phyloP scores from a whole-genome alignment of 2,113 vertebrate species.

The Scortum barcoo region DNA sequence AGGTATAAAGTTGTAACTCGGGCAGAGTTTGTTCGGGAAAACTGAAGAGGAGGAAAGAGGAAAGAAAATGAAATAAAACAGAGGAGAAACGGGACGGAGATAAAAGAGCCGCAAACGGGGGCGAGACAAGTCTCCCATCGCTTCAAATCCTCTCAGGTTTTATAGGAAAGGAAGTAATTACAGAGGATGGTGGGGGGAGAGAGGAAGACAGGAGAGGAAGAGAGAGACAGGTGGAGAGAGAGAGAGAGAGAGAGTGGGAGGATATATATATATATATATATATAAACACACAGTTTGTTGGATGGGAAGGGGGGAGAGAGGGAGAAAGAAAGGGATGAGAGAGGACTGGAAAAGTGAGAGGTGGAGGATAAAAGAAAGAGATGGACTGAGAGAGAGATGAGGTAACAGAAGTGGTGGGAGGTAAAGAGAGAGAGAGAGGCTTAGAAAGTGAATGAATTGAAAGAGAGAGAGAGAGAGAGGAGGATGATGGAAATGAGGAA shows the following conservation, averaged over 20 bases:
- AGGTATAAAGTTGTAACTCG: background rate
- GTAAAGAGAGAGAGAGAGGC: background rate
- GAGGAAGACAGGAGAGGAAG: background rate
- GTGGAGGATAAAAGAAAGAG: background rate
- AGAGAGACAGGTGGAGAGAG: background rate
- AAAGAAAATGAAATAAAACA: background rate
- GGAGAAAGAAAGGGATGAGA: background rate
- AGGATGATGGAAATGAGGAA: too few relatives aligned
- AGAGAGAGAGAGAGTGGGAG: background rate
- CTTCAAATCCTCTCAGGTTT: slow-evolving; percentile 61
- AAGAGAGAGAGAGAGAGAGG: too few relatives aligned
- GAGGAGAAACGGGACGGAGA: slow-evolving; percentile 33
- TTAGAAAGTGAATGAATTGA: background rate
- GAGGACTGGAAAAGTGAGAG: background rate
- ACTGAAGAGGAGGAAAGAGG: slow-evolving; percentile 8
- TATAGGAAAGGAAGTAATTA: slow-evolving; percentile 56
- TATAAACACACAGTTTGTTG: too few relatives aligned
- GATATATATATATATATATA: background rate
- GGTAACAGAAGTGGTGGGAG: background rate
- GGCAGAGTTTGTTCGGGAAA: slow-evolving; percentile 36
- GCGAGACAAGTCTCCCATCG: slow-evolving; percentile 41
- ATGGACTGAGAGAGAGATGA: background rate
- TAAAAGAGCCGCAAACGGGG: slow-evolving; percentile 59
- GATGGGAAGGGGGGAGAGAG: background rate
- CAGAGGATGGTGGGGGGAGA: slow-evolving; percentile 6